These are phyloP conservation scores for Orcinus orca DNA, from an alignment of 2,113 vertebrate genomes.

Conservation along the genomic window DNA sequence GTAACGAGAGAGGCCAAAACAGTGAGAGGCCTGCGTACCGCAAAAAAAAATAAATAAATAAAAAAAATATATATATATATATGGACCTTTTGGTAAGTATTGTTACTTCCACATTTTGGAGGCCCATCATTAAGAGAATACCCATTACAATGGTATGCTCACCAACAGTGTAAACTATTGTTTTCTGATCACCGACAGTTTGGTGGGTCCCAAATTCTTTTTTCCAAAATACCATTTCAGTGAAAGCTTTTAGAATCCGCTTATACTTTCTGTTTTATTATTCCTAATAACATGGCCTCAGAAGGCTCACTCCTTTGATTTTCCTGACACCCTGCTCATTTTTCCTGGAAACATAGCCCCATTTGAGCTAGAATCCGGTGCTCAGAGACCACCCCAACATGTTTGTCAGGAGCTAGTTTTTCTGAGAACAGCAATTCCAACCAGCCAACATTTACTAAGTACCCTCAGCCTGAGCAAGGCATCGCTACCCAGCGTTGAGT, in stretches of 20 bases:
- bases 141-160: accelerated
- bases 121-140: background rate
- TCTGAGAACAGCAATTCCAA: background rate
- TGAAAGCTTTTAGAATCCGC: background rate
- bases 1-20: no score
- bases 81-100: background rate
- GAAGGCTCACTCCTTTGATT: background rate
- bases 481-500: background rate
- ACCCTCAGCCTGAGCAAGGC: background rate
- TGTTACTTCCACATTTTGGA: background rate
- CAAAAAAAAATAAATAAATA: no score
- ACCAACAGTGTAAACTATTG: no score
- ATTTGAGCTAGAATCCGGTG: background rate
- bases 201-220: background rate
- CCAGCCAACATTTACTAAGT: background rate
- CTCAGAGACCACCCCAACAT: background rate
- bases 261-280: background rate
- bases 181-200: background rate
- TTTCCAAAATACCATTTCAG: background rate
- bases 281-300: background rate
- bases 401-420: background rate
- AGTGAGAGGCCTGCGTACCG: no score
- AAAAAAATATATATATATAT: background rate
- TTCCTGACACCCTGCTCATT: background rate
- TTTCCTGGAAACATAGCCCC: background rate